Evolutionary conservation across 2,113 vertebrate genomes (phyloP).

Genomic region (Sapajus apella): DNA sequence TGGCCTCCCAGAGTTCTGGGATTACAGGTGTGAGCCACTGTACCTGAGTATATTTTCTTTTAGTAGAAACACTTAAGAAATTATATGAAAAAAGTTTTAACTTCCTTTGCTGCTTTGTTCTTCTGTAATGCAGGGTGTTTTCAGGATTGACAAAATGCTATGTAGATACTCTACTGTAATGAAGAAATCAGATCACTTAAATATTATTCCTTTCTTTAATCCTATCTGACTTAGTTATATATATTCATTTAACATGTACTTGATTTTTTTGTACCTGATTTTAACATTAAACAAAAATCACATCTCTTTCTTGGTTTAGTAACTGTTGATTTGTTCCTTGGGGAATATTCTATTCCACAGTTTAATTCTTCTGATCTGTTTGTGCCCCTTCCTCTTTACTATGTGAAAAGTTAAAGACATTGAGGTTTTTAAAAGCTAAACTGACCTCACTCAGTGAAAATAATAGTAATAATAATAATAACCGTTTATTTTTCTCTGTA

Average conservation of each 20-base stretch:
- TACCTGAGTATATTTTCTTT: neutral
- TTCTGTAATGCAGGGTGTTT: slow-evolving; percentile 25
- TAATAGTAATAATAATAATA: neutral
- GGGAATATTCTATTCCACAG: slow-evolving; percentile 53
- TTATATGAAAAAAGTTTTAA: slow-evolving; percentile 23
- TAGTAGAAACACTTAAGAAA: slow-evolving; percentile 1
- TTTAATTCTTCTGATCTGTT: slow-evolving; percentile 58
- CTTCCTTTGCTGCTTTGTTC: neutral
- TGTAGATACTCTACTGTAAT: neutral
- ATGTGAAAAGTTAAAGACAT: slow-evolving; percentile 23
- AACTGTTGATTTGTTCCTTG: slow-evolving; percentile 50
- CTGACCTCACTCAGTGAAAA: neutral
- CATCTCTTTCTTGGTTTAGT: slow-evolving; percentile 58
- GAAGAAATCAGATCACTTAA: slow-evolving; percentile 37
- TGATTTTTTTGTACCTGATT: slow-evolving; percentile 42
- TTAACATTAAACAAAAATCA: slow-evolving; percentile 43
- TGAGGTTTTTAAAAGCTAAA: neutral
- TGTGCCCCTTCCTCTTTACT: slow-evolving; percentile 46
- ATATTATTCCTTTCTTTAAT: slow-evolving; percentile 13
- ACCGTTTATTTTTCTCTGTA: neutral
- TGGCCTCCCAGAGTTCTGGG: no score
- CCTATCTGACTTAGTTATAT: neutral
- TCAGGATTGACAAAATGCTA: neutral
- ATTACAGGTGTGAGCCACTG: no score
- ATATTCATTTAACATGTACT: neutral